These are phyloP conservation scores for Furcula furcula DNA, from an alignment of 2,888 invertebrate genomes.

Conservation along the genomic window DNA sequence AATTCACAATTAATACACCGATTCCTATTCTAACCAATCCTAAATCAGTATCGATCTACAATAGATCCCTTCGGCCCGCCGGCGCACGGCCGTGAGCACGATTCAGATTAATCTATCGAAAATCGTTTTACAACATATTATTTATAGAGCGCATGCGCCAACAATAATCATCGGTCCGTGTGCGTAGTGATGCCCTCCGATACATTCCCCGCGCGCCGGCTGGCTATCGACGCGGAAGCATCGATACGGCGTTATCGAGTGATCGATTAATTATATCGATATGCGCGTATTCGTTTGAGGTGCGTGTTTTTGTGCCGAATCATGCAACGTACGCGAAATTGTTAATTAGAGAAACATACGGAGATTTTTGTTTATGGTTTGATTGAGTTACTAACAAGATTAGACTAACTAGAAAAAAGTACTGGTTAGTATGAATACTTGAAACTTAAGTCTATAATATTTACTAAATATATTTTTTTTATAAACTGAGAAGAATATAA, in stretches of 20 bases:
- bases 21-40: constrained; percentile 49
- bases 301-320: constrained; percentile 25
- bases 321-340: constrained; percentile 35
- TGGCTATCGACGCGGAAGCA: constrained; percentile 53
- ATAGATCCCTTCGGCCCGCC: constrained; percentile 76
- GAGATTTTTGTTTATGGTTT: too few relatives aligned
- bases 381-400: too few relatives aligned
- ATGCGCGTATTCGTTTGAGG: constrained; percentile 27
- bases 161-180: constrained; percentile 81
- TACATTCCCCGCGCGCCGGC: constrained; percentile 37
- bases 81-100: constrained; percentile 79
- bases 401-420: too few relatives aligned
- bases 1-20: constrained; percentile 29
- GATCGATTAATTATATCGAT: constrained; percentile 25
- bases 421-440: too few relatives aligned
- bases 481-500: too few relatives aligned
- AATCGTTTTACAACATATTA: constrained; percentile 83
- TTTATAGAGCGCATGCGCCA: constrained; percentile 81
- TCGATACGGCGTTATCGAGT: constrained; percentile 41
- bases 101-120: constrained; percentile 83
- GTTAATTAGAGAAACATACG: constrained; percentile 28
- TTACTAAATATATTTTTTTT: too few relatives aligned
- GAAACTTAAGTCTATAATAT: too few relatives aligned
- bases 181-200: constrained; percentile 66
- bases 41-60: constrained; percentile 68